Evolutionary conservation across 53 echinoderm and acorn worm genomes (phyloP).

Genomic region (Antedon mediterranea): DNA sequence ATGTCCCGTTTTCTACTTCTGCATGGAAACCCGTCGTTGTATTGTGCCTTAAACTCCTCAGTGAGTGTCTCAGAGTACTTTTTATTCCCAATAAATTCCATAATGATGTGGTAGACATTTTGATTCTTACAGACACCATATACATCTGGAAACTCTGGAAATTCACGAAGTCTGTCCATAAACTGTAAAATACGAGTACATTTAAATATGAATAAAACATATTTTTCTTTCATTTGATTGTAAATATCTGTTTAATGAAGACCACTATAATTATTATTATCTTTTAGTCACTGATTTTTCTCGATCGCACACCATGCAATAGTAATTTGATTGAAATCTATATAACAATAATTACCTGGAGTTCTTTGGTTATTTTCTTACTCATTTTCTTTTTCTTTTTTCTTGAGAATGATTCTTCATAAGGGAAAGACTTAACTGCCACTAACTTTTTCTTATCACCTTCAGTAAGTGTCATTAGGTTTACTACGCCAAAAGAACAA

Average conservation of each 20-base stretch:
- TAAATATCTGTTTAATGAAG: too few species aligned
- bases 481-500: background rate
- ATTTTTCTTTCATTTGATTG: background rate
- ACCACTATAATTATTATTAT: too few species aligned
- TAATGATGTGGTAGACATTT: background rate
- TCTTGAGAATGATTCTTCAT: slow-evolving; percentile 10
- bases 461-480: background rate
- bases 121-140: background rate
- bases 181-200: background rate
- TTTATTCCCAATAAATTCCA: background rate
- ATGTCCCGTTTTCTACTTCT: background rate
- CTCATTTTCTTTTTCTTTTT: slow-evolving; percentile 50
- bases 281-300: too few species aligned
- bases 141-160: background rate
- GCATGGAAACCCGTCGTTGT: background rate
- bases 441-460: background rate
- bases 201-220: background rate
- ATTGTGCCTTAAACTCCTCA: background rate
- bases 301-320: too few species aligned
- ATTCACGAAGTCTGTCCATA: background rate
- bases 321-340: too few species aligned
- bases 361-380: slow-evolving; percentile 52
- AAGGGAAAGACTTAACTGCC: background rate
- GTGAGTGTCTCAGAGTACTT: background rate
- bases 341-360: slow-evolving; percentile 14